Percentiles rank a stretch among this genome's conserved stretches.
Evolutionary conservation across 2,888 invertebrate species (phyloP).

Genomic region (Pyralis farinalis): DNA sequence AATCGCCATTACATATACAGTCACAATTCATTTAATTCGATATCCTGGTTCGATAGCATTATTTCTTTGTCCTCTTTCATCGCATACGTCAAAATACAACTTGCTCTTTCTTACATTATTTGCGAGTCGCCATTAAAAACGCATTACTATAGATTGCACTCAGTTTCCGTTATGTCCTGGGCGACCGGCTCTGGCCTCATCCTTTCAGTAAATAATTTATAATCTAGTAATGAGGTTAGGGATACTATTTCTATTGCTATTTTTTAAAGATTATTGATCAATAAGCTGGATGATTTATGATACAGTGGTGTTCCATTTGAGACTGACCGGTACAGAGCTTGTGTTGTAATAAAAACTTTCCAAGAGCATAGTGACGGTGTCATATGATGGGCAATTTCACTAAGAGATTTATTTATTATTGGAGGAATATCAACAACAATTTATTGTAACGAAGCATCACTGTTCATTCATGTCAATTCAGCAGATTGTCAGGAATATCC

Average conservation of each 20-base stretch:
- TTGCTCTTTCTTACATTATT: conserved; percentile 17
- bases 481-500: too few species aligned
- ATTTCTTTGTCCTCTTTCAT: conserved; percentile 7
- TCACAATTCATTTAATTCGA: background rate
- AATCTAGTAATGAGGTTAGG: conserved; percentile 2
- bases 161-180: conserved; percentile 27
- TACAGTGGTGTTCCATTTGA: too few species aligned
- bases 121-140: conserved; percentile 29
- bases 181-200: conserved; percentile 20
- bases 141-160: conserved; percentile 24
- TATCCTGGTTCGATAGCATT: background rate
- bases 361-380: too few species aligned
- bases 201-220: conserved; percentile 18
- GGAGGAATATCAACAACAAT: too few species aligned
- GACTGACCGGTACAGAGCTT: too few species aligned
- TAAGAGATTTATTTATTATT: too few species aligned
- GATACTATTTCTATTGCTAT: too few species aligned
- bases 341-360: too few species aligned
- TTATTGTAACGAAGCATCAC: too few species aligned
- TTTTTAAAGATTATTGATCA: background rate
- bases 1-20: background rate
- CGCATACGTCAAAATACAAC: background rate
- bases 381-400: too few species aligned
- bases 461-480: too few species aligned
- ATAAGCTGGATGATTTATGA: background rate